Conservation (phyloP, 2,888 invertebrate genomes). For the Eutolmus rufibarbis region DNA sequence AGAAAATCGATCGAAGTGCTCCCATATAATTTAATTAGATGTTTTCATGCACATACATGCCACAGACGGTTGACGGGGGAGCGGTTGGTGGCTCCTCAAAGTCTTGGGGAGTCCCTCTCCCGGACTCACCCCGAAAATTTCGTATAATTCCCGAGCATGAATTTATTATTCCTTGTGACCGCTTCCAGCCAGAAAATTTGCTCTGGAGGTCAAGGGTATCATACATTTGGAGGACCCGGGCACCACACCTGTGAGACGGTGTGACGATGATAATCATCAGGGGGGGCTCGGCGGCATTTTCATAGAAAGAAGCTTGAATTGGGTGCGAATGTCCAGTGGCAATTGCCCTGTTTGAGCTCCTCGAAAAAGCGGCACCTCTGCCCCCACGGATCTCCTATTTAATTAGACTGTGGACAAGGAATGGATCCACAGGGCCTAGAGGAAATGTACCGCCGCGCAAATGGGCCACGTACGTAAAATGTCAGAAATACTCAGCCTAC, state of each 20-base stretch:
- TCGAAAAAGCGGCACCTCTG: not conserved
- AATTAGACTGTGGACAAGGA: not conserved
- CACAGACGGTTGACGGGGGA: not conserved
- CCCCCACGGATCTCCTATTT: not conserved
- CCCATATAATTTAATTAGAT: not conserved
- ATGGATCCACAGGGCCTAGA: not conserved
- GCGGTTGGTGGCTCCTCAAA: not conserved
- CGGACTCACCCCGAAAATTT: not conserved
- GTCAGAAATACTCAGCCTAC: not conserved
- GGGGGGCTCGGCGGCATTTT: not conserved
- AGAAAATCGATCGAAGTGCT: not conserved
- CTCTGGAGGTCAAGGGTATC: not conserved
- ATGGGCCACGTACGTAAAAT: not conserved
- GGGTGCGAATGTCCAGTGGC: not conserved
- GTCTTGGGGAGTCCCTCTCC: not conserved
- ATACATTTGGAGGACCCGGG: not conserved
- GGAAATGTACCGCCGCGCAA: not conserved
- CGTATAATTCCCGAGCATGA: not conserved
- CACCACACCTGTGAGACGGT: not conserved
- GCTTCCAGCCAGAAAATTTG: not conserved
- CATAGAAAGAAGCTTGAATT: not conserved
- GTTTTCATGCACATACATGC: not conserved
- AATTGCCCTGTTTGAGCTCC: not conserved
- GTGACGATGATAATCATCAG: not conserved
- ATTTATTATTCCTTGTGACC: not conserved